A percentile compares a stretch with the other conserved stretches of the same genome.
Conservation (phyloP, 2,113 vertebrate species). For the Gasterosteus aculeatus region DNA sequence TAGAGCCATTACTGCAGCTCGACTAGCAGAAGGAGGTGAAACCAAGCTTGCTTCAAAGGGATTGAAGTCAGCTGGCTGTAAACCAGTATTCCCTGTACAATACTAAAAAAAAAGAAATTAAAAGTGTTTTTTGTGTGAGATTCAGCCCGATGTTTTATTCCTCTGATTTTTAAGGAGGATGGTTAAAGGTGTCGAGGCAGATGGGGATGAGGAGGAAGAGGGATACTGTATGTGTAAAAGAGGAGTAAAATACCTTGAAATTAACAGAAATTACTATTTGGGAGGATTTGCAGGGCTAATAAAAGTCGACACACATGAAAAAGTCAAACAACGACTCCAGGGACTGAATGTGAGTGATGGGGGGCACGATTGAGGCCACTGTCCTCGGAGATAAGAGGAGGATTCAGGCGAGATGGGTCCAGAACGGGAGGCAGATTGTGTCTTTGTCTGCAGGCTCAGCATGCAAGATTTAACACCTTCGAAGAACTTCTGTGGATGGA, state of each 20-base stretch:
- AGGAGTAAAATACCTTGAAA: constrained; percentile 20
- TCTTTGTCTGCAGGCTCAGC: constrained; percentile 37
- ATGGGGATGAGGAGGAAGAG: constrained; percentile 26
- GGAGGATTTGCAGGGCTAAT: no score
- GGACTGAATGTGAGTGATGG: constrained; percentile 35
- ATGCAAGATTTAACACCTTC: constrained; percentile 17
- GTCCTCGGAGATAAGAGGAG: constrained; percentile 50
- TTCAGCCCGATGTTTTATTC: not conserved
- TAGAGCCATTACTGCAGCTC: constrained; percentile 43
- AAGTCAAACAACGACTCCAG: not conserved
- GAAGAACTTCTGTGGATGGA: constrained; percentile 11
- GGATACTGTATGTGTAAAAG: constrained; percentile 6
- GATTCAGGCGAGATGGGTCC: constrained; percentile 36
- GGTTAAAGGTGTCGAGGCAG: constrained; percentile 8
- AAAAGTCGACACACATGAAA: not conserved
- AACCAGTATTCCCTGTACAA: not conserved
- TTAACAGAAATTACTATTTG: no score
- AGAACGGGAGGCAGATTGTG: constrained; percentile 52
- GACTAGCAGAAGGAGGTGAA: constrained; percentile 33
- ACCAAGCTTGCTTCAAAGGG: constrained; percentile 23
- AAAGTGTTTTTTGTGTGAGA: not conserved
- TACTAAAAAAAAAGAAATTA: constrained; percentile 1
- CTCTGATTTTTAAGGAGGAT: constrained; percentile 24
- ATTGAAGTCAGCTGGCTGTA: not conserved
- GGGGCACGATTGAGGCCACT: constrained; percentile 38